Base-by-base conservation (phyloP, 2,797 vertebrate species). In the Lepilemur ruficaudatus region DNA sequence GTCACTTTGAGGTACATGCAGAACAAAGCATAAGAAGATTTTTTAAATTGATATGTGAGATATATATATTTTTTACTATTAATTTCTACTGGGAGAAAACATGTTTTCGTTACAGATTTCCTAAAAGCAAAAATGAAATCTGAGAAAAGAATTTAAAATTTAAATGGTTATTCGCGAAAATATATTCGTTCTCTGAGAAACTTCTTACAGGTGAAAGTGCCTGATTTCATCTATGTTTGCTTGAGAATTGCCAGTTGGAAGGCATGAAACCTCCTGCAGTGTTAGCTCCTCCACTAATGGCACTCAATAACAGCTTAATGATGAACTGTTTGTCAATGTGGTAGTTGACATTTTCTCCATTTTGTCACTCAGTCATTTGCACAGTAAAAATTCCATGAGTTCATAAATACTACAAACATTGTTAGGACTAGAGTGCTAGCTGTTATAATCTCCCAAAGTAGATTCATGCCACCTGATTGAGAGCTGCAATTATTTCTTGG, bases 61-160 rank as follows among this genome's bases (percentile, higher is more conserved):
- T 7, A 8, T 72, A 9, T 55, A 61, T 50, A 38, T 83, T 96
- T 97, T 96, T 94, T 73, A 61, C 5, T 75, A 91, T 93, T 94
- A 61, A 28, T 92, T 91, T 97, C 70, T 81, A 81, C 35, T 90
- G 46, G 67, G 65, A 87, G 30, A 6, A 73, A 90, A 94, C 30
- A 69, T 18, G 63, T 80, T 92, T 95, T 22, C 85, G 38, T 94
- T 85, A 82, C 55, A 95, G 55, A 92, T 18, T 94, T 85, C 22
- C 46, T 95, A 91, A 84, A 96, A 76, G 50, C 73, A 93, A 91
- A 81, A 79, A 32, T 59, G 55, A 73, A 88, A 86, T 43, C 7
- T 75, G 82, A 96, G 69, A 78, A 97, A 96, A 72, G 73, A 86
- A 7, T 85, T 89, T 94, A 95, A 88, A 92, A 82, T 96, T 82